Conservation (phyloP, 92 coral and sea anemone genomes). For the Porites evermanni region DNA sequence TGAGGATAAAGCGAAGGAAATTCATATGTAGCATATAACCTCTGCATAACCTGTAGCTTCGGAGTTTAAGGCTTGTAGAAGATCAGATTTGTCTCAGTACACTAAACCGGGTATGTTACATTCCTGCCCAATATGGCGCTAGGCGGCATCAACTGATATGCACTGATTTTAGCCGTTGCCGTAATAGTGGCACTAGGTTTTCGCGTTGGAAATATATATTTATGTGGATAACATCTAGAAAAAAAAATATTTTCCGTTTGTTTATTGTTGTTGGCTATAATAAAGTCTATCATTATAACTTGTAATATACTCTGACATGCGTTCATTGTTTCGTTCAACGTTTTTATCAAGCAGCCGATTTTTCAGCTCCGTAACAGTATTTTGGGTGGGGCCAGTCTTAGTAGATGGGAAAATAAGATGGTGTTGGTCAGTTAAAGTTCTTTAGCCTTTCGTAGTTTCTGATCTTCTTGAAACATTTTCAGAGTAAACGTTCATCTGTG, state of each 20-base stretch:
- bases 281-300: too few relatives aligned
- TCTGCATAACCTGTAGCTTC: neutral
- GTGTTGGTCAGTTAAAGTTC: too few relatives aligned
- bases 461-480: too few relatives aligned
- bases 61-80: neutral
- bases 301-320: too few relatives aligned
- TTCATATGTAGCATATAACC: neutral
- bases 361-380: too few relatives aligned
- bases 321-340: too few relatives aligned
- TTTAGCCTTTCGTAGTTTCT: too few relatives aligned
- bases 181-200: neutral
- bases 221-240: neutral
- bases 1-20: conserved; percentile 30
- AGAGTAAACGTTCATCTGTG: too few relatives aligned
- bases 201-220: conserved; percentile 1
- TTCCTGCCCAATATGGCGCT: neutral
- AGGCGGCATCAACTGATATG: neutral
- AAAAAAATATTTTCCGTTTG: neutral
- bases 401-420: too few relatives aligned
- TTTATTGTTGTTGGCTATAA: too few relatives aligned
- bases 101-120: neutral
- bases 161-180: neutral
- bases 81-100: neutral
- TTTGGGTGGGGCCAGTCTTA: too few relatives aligned
- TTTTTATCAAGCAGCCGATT: too few relatives aligned